phyloP scores from a whole-genome alignment of 1,140 invertebrate species.

The Melitaea cinxia region DNA sequence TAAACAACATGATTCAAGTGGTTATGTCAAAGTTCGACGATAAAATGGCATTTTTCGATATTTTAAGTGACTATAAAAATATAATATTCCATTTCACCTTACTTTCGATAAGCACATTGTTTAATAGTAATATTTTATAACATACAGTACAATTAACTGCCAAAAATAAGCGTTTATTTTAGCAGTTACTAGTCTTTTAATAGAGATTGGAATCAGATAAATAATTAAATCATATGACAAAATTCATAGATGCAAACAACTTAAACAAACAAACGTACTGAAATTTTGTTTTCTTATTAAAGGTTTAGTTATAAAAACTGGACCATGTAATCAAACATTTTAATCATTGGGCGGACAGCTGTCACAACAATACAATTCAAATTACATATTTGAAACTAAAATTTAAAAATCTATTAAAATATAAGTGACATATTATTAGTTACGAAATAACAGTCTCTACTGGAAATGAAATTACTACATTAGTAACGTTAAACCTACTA shows the following conservation, averaged over 20 bases:
- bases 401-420: constrained; percentile 7
- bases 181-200: too few species aligned
- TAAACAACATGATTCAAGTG: background rate
- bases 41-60: background rate
- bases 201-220: too few species aligned
- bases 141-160: too few species aligned
- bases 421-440: background rate
- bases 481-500: background rate
- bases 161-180: too few species aligned
- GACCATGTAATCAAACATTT: background rate
- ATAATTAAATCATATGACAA: too few species aligned
- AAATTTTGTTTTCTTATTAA: too few species aligned
- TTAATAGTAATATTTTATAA: too few species aligned
- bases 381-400: constrained; percentile 12
- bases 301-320: background rate
- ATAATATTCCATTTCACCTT: too few species aligned
- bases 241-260: too few species aligned
- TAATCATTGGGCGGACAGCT: constrained; percentile 1
- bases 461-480: constrained; percentile 2
- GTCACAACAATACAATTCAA: constrained; percentile 15
- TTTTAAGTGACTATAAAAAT: background rate
- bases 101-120: too few species aligned
- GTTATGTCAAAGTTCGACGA: background rate
- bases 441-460: background rate
- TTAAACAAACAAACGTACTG: too few species aligned